Conservation (phyloP, 2,888 invertebrate genomes). For the Xiphydria camelus region DNA sequence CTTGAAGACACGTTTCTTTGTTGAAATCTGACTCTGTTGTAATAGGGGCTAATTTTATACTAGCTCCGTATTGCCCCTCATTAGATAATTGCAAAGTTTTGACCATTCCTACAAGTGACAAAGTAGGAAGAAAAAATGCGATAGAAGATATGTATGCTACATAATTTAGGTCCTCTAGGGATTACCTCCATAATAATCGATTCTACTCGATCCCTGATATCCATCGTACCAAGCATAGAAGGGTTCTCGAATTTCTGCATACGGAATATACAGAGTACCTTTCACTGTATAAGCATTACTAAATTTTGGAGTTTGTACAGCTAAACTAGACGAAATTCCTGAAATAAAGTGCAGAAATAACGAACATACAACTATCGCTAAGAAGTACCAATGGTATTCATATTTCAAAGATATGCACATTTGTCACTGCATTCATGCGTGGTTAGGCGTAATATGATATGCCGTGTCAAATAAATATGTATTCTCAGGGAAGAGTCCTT, state of each 20-base stretch:
- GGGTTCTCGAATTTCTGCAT: constrained; percentile 91
- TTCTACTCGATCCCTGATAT: constrained; percentile 75
- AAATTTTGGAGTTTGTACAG: constrained; percentile 65
- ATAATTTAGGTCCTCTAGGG: too few relatives aligned
- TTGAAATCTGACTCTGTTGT: constrained; percentile 77
- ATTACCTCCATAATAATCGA: constrained; percentile 89
- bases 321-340: constrained; percentile 21
- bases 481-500: not conserved
- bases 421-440: not conserved
- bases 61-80: constrained; percentile 69
- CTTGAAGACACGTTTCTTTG: constrained; percentile 77
- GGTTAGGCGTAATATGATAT: not conserved
- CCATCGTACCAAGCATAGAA: constrained; percentile 88
- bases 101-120: constrained; percentile 85
- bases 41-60: constrained; percentile 82
- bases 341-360: constrained; percentile 6
- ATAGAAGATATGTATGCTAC: too few relatives aligned
- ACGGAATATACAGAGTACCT: constrained; percentile 83
- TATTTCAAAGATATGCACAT: not conserved
- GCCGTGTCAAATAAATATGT: not conserved
- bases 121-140: too few relatives aligned
- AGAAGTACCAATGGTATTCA: not conserved
- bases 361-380: not conserved
- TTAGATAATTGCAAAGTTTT: constrained; percentile 81
- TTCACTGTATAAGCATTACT: constrained; percentile 74